Evolutionary conservation across 1,140 invertebrate species (phyloP).

Genomic region (Tetramorium simillimum): DNA sequence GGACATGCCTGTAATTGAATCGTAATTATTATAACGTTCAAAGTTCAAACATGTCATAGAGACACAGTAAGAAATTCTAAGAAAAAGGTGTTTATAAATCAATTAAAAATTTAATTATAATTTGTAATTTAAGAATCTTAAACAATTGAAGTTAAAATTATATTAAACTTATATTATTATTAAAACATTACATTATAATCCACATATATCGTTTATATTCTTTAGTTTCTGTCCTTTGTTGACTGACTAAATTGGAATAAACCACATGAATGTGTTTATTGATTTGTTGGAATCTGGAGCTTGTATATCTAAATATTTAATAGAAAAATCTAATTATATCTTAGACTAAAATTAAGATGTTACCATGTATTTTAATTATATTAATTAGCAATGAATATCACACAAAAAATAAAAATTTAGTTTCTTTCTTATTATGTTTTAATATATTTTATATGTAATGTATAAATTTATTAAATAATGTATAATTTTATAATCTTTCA

Average conservation of each 20-base stretch:
- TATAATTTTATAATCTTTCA: background rate
- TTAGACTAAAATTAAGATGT: background rate
- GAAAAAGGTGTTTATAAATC: background rate
- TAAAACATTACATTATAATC: constrained; percentile 28
- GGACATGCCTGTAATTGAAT: constrained; percentile 24
- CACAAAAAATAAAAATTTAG: background rate
- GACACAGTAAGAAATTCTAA: background rate
- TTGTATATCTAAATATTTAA: constrained; percentile 28
- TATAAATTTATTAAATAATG: background rate
- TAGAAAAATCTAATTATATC: background rate
- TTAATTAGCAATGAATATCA: background rate
- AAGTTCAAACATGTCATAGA: background rate
- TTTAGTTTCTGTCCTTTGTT: background rate
- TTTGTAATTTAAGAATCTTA: background rate
- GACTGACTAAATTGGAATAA: background rate
- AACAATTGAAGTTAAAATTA: background rate
- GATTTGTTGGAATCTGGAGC: constrained; percentile 26
- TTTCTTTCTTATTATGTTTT: background rate
- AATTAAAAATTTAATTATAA: background rate
- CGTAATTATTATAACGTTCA: background rate
- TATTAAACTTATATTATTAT: background rate
- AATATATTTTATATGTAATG: background rate
- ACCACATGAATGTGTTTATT: background rate
- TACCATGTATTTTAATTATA: background rate
- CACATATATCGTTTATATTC: background rate